These are phyloP conservation scores for Callipepla californica DNA, from an alignment of 2,113 vertebrate genomes.

Conservation along the genomic window DNA sequence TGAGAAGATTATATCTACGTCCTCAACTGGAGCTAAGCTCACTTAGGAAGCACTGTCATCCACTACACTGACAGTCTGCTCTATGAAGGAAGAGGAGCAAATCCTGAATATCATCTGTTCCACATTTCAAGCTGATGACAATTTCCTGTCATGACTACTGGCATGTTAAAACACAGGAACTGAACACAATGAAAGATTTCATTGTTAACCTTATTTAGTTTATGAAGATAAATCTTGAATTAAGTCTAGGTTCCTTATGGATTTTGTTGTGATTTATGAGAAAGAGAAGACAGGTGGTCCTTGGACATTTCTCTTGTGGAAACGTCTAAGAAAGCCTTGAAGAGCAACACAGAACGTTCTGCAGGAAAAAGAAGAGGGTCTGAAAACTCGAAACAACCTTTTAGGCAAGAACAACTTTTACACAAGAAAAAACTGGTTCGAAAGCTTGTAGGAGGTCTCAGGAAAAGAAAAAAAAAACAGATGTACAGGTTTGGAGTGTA, in stretches of 20 bases:
- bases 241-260: neutral
- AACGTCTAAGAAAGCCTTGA: neutral
- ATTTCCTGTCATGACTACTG: neutral
- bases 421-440: neutral
- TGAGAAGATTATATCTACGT: neutral
- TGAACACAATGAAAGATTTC: neutral
- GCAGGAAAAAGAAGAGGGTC: neutral
- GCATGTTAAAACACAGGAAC: neutral
- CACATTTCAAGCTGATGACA: neutral
- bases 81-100: neutral
- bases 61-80: neutral
- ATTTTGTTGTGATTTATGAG: neutral
- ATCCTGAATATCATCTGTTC: neutral
- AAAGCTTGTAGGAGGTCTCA: rapidly evolving
- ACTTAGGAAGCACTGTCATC: neutral
- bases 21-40: neutral
- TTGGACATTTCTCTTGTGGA: neutral
- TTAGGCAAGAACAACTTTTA: neutral
- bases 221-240: neutral
- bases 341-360: neutral
- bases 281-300: neutral
- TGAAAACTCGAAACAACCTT: neutral
- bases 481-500: neutral
- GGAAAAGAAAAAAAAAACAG: neutral
- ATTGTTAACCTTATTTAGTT: neutral